Conservation (phyloP, 2,888 invertebrate genomes). For the Agapetus fuscipes region DNA sequence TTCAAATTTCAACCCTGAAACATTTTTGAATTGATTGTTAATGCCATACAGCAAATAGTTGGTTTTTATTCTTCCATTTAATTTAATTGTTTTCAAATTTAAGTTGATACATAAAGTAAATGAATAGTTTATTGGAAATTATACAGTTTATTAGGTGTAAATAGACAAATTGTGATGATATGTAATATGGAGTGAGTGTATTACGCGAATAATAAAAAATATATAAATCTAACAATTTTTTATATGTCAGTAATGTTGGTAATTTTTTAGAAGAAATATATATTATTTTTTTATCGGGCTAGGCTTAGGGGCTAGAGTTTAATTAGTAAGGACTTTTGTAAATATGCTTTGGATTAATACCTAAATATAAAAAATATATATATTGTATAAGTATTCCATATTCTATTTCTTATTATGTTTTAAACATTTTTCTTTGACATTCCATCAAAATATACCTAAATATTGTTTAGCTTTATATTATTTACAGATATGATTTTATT, state of each 20-base stretch:
- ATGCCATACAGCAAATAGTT: conserved; percentile 16
- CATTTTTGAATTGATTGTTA: conserved; percentile 8
- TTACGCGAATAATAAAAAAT: conserved; percentile 4
- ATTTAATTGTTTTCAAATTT: conserved; percentile 14
- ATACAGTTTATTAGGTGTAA: conserved; percentile 17
- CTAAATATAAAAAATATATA: background rate
- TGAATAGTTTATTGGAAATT: conserved; percentile 15
- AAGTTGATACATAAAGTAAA: too few species aligned
- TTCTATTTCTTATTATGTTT: conserved; percentile 3
- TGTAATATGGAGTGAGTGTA: conserved; percentile 6
- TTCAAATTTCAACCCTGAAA: too few species aligned
- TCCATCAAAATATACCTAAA: conserved; percentile 2
- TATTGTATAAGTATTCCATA: background rate
- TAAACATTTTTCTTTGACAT: conserved; percentile 1
- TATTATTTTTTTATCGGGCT: conserved; percentile 21
- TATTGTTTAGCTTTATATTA: background rate
- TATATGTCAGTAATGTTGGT: conserved; percentile 17
- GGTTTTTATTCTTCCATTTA: conserved; percentile 5
- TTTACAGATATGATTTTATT: background rate
- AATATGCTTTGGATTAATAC: conserved; percentile 19
- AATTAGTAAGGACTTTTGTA: conserved; percentile 21
- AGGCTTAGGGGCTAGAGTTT: too few species aligned
- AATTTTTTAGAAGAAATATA: conserved; percentile 18
- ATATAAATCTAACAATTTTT: conserved; percentile 2
- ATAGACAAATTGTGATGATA: conserved; percentile 15